These are phyloP conservation scores for Drosophila orosa DNA, from an alignment of 1,140 invertebrate genomes.

Conservation along the genomic window DNA sequence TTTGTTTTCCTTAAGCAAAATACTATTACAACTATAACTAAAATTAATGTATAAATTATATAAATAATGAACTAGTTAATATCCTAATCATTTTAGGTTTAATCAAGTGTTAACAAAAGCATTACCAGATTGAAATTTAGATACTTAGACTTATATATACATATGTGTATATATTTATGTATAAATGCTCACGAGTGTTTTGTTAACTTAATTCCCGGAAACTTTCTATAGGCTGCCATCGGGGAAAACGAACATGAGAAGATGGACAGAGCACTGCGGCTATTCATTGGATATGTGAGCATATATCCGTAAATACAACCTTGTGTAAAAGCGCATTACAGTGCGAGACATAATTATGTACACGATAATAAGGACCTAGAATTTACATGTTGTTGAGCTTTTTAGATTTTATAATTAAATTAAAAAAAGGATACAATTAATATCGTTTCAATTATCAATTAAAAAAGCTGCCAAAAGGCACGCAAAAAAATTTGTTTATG, in stretches of 20 bases:
- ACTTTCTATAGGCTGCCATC: constrained; percentile 46
- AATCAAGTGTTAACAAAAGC: neutral
- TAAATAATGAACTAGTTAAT: neutral
- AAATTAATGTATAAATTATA: neutral
- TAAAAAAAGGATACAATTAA: too few relatives aligned
- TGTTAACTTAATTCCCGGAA: constrained; percentile 48
- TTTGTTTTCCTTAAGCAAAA: neutral
- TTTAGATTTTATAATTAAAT: too few relatives aligned
- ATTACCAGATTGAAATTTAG: neutral
- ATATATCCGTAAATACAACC: constrained; percentile 38
- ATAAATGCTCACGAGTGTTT: constrained; percentile 31
- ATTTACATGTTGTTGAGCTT: too few relatives aligned
- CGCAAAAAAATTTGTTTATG: too few relatives aligned
- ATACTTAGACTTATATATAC: neutral
- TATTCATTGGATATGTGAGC: constrained; percentile 39
- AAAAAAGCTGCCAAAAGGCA: too few relatives aligned
- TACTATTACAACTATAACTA: neutral
- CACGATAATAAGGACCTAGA: neutral
- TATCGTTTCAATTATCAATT: too few relatives aligned
- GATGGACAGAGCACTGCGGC: constrained; percentile 31
- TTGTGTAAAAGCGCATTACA: constrained; percentile 20
- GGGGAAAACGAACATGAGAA: constrained; percentile 11
- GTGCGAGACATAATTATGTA: neutral
- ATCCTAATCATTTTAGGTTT: constrained; percentile 1
- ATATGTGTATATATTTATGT: neutral